These are phyloP conservation scores for Lophura nycthemera DNA, from an alignment of 2,113 vertebrate species.

Conservation along the genomic window DNA sequence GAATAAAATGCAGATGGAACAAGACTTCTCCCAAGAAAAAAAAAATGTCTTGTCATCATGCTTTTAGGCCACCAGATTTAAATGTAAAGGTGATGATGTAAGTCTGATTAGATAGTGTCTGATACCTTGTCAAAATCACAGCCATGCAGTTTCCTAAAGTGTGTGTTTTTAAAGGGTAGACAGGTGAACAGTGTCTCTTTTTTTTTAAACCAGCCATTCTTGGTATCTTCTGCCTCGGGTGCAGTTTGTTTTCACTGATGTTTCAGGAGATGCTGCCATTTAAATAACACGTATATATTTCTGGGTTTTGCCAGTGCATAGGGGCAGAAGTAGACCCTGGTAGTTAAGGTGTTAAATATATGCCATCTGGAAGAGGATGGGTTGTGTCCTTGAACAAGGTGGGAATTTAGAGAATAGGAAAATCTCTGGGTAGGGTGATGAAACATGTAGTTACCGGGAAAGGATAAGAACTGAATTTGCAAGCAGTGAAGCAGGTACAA, in stretches of 20 bases:
- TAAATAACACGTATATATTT: background rate
- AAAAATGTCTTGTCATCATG: background rate
- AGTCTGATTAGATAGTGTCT: background rate
- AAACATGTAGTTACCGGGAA: background rate
- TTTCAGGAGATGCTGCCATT: background rate
- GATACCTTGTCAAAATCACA: background rate
- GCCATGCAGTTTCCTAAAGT: background rate
- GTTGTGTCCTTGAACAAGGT: background rate
- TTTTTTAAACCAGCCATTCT: background rate
- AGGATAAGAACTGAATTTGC: background rate
- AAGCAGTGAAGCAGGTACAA: background rate
- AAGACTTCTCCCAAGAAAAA: background rate
- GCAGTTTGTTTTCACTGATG: background rate
- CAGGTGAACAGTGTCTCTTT: background rate
- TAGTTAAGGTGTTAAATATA: background rate
- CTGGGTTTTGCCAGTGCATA: background rate
- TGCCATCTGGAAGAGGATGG: background rate
- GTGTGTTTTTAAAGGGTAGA: background rate
- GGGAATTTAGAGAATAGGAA: background rate
- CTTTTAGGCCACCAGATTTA: background rate
- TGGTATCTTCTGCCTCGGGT: background rate
- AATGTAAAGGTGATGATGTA: background rate
- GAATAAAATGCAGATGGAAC: background rate
- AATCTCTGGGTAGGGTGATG: background rate
- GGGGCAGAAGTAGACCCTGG: background rate